Evolutionary conservation across 2,797 vertebrate genomes (phyloP), one percentile per base, ranked within the genome.

Genomic region (Telmatherina bonti): DNA sequence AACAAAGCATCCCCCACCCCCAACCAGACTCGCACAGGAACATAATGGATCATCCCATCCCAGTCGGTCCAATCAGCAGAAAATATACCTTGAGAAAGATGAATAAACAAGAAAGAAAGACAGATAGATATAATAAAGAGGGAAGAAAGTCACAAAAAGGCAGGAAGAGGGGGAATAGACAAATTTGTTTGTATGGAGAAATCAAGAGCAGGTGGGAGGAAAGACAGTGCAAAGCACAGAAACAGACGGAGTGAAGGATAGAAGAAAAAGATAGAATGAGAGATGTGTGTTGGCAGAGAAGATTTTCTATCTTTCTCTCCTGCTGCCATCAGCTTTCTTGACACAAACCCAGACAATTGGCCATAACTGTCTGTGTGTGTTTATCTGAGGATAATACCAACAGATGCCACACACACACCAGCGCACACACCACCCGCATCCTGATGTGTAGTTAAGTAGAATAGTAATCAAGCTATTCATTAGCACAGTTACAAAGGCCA

Each of bases 401-500:
- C 67, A 81, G 64, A 83, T 80, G 65, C 56, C 77, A 72, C 78
- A 71, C 72, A 80, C 72, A 61, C 62, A 24, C n/a, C 51, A 62
- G 29, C 55, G 49, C 71, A 68, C 55, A 52, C 83, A 70, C 35
- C 62, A 70, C 47, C 52, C 30, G 47, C 74, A 75, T 73, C 90
- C 86, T 84, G 78, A 82, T 85, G 88, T 85, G 89, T 66, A 85
- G 84, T 90, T 89, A 87, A 84, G 85, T 91, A 92, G 90, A 93
- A 90, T 89, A 91, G 93, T 95, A 95, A 97, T 96, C 94, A 95
- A 95, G 93, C 81, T 88, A 94, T 94, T 86, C 87, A 95, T 95
- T 95, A 95, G 89, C 78, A 79, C 91, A 72, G 72, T 82, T 93
- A 94, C 91, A 92, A 94, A 95, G 94, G 88, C 95, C 91, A 95